These are phyloP conservation scores for Nomada flava DNA, from an alignment of 2,888 invertebrate genomes.

Conservation along the genomic window DNA sequence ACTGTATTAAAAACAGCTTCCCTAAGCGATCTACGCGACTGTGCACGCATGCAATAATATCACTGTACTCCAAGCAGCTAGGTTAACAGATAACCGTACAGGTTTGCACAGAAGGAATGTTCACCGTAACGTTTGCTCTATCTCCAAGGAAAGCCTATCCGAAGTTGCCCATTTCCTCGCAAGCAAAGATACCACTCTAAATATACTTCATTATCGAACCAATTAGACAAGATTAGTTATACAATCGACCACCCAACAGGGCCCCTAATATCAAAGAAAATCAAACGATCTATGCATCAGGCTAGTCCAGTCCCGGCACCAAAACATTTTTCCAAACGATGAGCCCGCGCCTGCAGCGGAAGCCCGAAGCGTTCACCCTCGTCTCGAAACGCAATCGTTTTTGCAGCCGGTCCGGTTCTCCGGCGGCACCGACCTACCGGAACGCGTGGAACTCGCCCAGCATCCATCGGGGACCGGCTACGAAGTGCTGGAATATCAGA, in stretches of 20 bases:
- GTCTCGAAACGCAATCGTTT: slow-evolving; percentile 71
- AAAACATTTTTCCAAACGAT: slow-evolving; percentile 48
- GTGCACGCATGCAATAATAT: no score
- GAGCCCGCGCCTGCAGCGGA: not conserved
- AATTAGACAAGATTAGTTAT: no score
- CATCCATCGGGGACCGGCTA: slow-evolving; percentile 60
- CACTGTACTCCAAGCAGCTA: not conserved
- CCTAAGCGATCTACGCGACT: not conserved
- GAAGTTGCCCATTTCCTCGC: not conserved
- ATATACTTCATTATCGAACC: not conserved
- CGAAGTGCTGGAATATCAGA: slow-evolving; percentile 59
- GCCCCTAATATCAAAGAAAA: not conserved
- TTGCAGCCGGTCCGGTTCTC: slow-evolving; percentile 72
- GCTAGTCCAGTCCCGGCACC: not conserved
- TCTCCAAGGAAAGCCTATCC: not conserved
- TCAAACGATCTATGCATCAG: not conserved
- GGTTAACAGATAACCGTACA: not conserved
- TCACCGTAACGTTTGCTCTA: not conserved
- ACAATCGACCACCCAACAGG: no score
- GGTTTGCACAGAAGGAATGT: not conserved
- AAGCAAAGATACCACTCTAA: not conserved
- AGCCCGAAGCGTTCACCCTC: slow-evolving; percentile 45
- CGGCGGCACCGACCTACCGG: slow-evolving; percentile 72
- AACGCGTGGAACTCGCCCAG: slow-evolving; percentile 70
- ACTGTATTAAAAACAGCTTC: slow-evolving; percentile 25